phyloP scores from a whole-genome alignment of 2,888 invertebrate species.

The Anaspis maculata region DNA sequence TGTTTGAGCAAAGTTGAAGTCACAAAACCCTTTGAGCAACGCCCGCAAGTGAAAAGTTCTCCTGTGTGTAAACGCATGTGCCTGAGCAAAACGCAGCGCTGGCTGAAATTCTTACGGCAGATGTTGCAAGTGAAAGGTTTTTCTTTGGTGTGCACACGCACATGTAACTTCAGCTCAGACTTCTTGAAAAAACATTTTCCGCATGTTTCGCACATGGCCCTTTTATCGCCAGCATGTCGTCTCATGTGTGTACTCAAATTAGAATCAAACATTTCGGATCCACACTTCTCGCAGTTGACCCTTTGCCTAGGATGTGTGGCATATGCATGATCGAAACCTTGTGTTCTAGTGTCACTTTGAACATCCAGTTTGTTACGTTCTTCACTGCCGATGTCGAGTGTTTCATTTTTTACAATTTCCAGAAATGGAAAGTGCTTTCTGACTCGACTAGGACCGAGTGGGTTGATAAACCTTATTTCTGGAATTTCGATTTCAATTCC shows the following conservation, averaged over 20 bases:
- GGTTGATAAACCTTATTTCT: no score
- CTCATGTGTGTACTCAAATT: no score
- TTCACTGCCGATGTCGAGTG: no score
- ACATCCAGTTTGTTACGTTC: no score
- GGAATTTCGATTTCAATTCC: no score
- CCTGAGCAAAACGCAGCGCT: conserved; percentile 25
- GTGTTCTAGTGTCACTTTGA: no score
- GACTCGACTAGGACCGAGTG: no score
- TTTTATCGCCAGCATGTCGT: conserved; percentile 10
- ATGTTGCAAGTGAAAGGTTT: conserved; percentile 32
- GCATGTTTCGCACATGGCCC: conserved; percentile 27
- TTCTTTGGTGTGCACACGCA: conserved; percentile 22
- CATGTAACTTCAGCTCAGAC: conserved; percentile 24
- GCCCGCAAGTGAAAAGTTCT: conserved; percentile 26
- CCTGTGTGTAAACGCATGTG: conserved; percentile 47
- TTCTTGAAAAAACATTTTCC: conserved; percentile 27
- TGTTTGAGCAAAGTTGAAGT: background rate
- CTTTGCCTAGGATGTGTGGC: background rate
- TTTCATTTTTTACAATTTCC: no score
- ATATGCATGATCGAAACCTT: no score
- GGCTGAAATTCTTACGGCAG: conserved; percentile 30
- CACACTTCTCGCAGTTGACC: background rate
- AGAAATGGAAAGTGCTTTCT: no score
- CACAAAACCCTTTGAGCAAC: background rate
- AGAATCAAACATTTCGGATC: no score